Evolutionary conservation across 2,797 vertebrate genomes (phyloP), one percentile per base, ranked within the genome.

Genomic region (Sebastes matsubarae): DNA sequence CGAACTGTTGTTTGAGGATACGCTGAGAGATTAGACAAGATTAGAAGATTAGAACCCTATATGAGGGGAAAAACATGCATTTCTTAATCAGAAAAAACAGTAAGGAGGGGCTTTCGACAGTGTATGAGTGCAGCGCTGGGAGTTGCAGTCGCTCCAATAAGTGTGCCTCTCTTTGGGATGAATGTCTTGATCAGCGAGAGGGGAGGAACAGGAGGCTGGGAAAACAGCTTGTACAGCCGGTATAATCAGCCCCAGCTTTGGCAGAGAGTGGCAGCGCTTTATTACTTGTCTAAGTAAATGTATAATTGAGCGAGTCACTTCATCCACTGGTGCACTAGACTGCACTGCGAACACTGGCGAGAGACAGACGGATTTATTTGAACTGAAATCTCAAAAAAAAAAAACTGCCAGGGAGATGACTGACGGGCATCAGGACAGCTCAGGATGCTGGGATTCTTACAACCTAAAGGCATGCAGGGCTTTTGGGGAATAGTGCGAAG

Each of bases 271-370:
- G 81, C 91, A 85, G 80, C 73, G 54, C 86, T 91, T 92, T 93
- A 93, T 94, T 93, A 90, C 88, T 86, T 59, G 81, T 90, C 91
- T 88, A 88, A 86, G 85, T 83, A 89, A 92, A 94, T 90, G 88
- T 88, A 91, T 92, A 92, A 93, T 89, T 89, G 90, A 93, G 83
- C 18, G 25, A 91, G 89, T 90, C 85, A 80, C 82, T 88, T 85
- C 80, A 81, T 86, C 85, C 77, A 72, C 76, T 54, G 68, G 74
- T 68, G 80, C 79, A 32, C 66, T n/a, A 78, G 59, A 85, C 77
- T 76, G 79, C 75, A 72, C 18, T 2, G 54, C 2, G 12, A 82
- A 79, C 61, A 61, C 75, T 32, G 60, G 68, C 30, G 32, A 77
- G 42, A 80, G 50, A 9, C 72, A 54, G 57, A 79, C 24, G 4